A percentile compares a stretch with the other conserved stretches of the same genome.
Evolutionary conservation across 2,113 vertebrate genomes (phyloP).

Genomic region (Monarcha castaneiventris): DNA sequence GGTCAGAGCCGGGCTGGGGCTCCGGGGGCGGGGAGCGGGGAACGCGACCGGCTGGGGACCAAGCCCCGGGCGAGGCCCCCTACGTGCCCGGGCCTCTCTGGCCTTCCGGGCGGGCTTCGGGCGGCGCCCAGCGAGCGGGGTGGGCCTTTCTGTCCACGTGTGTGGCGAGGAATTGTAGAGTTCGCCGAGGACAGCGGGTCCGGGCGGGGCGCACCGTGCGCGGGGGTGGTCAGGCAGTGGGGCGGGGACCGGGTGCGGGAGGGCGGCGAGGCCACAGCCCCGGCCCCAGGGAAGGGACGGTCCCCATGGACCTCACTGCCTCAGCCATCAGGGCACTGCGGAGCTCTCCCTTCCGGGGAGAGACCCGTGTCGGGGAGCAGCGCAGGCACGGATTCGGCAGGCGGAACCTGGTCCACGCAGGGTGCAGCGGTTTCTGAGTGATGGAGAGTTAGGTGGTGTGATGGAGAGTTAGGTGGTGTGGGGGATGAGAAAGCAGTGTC

Average conservation of each 20-base stretch:
- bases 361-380: background rate
- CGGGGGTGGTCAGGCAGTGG: background rate
- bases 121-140: background rate
- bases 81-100: background rate
- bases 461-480: background rate
- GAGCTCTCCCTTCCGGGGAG: background rate
- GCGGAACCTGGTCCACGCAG: background rate
- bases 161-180: background rate
- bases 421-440: background rate
- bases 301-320: background rate
- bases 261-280: background rate
- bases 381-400: background rate
- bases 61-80: background rate
- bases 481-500: background rate
- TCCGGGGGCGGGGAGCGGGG: background rate
- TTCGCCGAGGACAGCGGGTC: background rate
- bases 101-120: background rate
- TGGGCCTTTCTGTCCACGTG: background rate
- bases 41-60: background rate
- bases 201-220: background rate
- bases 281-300: background rate
- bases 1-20: slow-evolving; percentile 19
- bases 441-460: background rate
- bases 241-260: background rate
- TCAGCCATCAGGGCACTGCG: background rate